A percentile compares a stretch with the other conserved stretches of the same genome.
These are phyloP conservation scores for Oscheius sp. DNA, from an alignment of 2,888 invertebrate genomes.

Conservation along the genomic window DNA sequence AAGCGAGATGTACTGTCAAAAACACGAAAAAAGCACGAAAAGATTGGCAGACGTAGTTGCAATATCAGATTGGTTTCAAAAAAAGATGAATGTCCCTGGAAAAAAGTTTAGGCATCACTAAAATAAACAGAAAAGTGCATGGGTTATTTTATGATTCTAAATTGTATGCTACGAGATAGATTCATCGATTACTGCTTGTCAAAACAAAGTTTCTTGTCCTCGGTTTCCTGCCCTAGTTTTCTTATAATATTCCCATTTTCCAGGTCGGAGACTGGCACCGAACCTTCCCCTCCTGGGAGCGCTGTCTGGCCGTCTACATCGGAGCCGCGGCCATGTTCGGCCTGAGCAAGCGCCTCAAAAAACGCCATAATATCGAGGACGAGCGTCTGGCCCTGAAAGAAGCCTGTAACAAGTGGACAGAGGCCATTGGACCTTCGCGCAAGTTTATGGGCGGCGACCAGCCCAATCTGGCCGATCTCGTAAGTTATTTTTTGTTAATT, in stretches of 20 bases:
- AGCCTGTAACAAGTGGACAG: slow-evolving; percentile 85
- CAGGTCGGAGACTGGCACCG: slow-evolving; percentile 89
- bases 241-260: background rate
- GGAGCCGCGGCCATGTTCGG: slow-evolving; percentile 94
- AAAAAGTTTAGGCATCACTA: too few relatives aligned
- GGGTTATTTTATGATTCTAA: too few relatives aligned
- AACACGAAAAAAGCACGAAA: too few relatives aligned
- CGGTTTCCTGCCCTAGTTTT: too few relatives aligned
- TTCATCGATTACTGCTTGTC: too few relatives aligned
- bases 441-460: slow-evolving; percentile 87
- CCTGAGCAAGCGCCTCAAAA: slow-evolving; percentile 88
- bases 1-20: too few relatives aligned
- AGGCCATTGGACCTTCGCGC: slow-evolving; percentile 79
- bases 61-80: too few relatives aligned
- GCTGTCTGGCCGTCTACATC: slow-evolving; percentile 87
- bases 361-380: slow-evolving; percentile 85
- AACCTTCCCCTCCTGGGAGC: slow-evolving; percentile 88
- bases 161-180: too few relatives aligned
- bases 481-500: slow-evolving; percentile 59
- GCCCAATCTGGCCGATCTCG: slow-evolving; percentile 91
- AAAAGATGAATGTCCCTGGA: too few relatives aligned
- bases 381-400: slow-evolving; percentile 91
- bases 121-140: too few relatives aligned
- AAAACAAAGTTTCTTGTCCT: too few relatives aligned
- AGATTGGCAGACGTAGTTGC: too few relatives aligned